Evolutionary conservation across 1,140 invertebrate genomes (phyloP).

Genomic region (Aphis craccivora): DNA sequence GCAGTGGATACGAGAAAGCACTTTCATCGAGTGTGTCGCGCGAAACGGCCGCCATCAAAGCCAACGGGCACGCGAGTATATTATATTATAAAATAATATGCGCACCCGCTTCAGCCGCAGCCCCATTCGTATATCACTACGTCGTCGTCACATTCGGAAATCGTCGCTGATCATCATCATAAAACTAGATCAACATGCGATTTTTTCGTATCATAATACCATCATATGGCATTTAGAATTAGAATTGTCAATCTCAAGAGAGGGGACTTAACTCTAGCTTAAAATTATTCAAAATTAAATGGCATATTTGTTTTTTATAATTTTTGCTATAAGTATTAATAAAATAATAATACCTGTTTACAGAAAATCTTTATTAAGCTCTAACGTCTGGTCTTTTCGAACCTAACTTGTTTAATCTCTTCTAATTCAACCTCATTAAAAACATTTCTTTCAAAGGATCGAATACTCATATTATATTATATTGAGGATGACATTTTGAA

Average conservation of each 20-base stretch:
- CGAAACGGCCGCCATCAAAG: conserved; percentile 47
- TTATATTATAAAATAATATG: not conserved
- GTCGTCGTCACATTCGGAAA: not conserved
- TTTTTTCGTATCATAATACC: not conserved
- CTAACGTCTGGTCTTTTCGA: not conserved
- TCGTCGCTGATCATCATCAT: not conserved
- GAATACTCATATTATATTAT: not conserved
- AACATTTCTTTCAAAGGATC: not conserved
- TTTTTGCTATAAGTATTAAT: not conserved
- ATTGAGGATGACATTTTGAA: too few species aligned
- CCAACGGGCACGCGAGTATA: not conserved
- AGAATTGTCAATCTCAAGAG: not conserved
- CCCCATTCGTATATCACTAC: not conserved
- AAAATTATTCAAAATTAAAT: not conserved
- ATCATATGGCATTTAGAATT: not conserved
- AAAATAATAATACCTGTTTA: not conserved
- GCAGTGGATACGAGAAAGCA: conserved; percentile 47
- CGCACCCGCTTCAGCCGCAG: not conserved
- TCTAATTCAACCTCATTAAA: not conserved
- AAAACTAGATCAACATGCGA: not conserved
- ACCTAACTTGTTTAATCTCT: not conserved
- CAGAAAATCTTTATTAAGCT: not conserved
- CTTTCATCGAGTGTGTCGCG: conserved; percentile 42
- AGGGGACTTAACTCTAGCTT: not conserved
- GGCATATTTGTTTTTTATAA: not conserved